A percentile compares a stretch with the other conserved stretches of the same genome.
These are phyloP conservation scores for Astyanax mexicanus DNA, from an alignment of 2,797 vertebrate species.

Conservation along the genomic window DNA sequence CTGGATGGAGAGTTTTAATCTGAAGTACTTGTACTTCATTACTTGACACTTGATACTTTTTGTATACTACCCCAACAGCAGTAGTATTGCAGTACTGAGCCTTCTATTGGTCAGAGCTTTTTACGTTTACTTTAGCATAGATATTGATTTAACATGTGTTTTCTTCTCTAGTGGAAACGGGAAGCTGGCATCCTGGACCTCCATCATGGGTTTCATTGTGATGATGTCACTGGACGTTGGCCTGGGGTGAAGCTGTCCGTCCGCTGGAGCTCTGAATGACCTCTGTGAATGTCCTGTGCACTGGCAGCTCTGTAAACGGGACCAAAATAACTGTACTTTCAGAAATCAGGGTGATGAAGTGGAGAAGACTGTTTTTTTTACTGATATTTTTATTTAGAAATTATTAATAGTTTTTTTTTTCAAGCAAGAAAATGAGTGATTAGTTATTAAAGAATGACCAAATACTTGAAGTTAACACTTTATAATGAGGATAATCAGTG, in stretches of 20 bases:
- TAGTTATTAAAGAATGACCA: neutral
- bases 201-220: constrained; percentile 92
- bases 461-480: constrained; percentile 20
- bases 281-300: constrained; percentile 26
- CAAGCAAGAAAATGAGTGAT: neutral
- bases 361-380: neutral
- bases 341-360: constrained; percentile 7
- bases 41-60: too few relatives aligned
- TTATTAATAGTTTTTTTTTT: constrained; percentile 18
- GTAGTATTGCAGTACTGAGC: too few relatives aligned
- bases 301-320: constrained; percentile 49
- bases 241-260: constrained; percentile 80
- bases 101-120: neutral
- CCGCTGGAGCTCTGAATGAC: constrained; percentile 1
- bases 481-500: neutral
- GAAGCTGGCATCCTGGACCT: constrained; percentile 92
- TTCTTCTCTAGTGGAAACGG: constrained; percentile 86
- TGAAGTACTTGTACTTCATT: too few relatives aligned
- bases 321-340: constrained; percentile 58
- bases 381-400: constrained; percentile 14
- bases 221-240: constrained; percentile 98
- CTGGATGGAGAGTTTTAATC: too few relatives aligned
- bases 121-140: neutral
- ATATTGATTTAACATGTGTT: constrained; percentile 15
- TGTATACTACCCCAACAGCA: too few relatives aligned